Conservation (phyloP, 2,888 invertebrate species). For the Caenorhabditis imperialis region DNA sequence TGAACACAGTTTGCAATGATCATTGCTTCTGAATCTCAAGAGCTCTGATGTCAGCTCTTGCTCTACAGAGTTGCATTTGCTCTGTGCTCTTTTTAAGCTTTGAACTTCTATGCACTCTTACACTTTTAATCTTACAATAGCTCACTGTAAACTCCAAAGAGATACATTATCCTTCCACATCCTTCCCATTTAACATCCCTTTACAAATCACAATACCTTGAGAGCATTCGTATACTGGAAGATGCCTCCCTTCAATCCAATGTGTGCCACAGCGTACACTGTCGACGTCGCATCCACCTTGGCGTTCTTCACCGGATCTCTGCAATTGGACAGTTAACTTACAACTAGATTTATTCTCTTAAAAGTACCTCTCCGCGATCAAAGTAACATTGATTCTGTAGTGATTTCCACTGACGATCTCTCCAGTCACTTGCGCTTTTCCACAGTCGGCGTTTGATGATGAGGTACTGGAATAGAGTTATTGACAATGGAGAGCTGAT, state of each 20-base stretch:
- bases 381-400: conserved; percentile 77
- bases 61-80: too few relatives aligned
- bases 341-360: not conserved
- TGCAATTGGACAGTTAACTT: conserved; percentile 32
- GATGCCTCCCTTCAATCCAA: conserved; percentile 77
- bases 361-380: conserved; percentile 71
- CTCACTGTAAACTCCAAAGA: too few relatives aligned
- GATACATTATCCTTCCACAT: too few relatives aligned
- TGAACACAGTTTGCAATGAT: too few relatives aligned
- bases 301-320: conserved; percentile 75
- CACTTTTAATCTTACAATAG: too few relatives aligned
- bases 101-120: too few relatives aligned
- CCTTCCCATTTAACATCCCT: too few relatives aligned
- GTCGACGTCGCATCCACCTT: conserved; percentile 77
- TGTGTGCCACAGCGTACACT: conserved; percentile 75
- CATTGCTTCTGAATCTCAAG: too few relatives aligned
- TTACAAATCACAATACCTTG: too few relatives aligned
- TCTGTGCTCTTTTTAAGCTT: too few relatives aligned
- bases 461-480: conserved; percentile 21
- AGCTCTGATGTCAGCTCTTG: too few relatives aligned
- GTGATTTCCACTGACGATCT: conserved; percentile 63
- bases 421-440: conserved; percentile 77
- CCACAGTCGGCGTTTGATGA: conserved; percentile 70
- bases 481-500: not conserved
- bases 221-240: conserved; percentile 77